phyloP scores from a whole-genome alignment of 2,888 invertebrate species.

The Marronus borbonicus region DNA sequence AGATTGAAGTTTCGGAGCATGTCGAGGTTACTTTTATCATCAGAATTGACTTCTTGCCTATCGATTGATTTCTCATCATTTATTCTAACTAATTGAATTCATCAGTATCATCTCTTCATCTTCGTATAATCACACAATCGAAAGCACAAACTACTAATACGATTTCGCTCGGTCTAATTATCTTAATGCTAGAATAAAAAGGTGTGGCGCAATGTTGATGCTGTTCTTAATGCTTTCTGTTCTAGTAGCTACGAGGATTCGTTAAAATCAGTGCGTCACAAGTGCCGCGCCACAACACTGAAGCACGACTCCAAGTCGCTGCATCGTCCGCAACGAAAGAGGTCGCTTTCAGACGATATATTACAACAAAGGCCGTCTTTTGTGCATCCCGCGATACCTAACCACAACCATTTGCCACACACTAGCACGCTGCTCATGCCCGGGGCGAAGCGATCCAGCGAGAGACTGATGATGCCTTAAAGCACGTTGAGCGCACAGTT shows the following conservation, averaged over 20 bases:
- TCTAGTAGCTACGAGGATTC: constrained; percentile 88
- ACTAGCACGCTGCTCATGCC: constrained; percentile 65
- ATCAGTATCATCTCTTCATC: too few relatives aligned
- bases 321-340: constrained; percentile 63
- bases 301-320: constrained; percentile 58
- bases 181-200: not conserved
- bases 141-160: too few relatives aligned
- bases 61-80: too few relatives aligned
- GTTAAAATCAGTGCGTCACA: constrained; percentile 76
- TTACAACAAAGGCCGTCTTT: constrained; percentile 57
- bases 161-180: too few relatives aligned
- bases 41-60: too few relatives aligned
- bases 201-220: not conserved
- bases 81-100: too few relatives aligned
- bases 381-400: constrained; percentile 40
- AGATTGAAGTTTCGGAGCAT: too few relatives aligned
- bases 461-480: constrained; percentile 62
- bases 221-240: constrained; percentile 48
- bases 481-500: constrained; percentile 8
- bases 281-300: constrained; percentile 55
- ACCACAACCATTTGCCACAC: constrained; percentile 57
- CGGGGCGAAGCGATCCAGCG: constrained; percentile 64
- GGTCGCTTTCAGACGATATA: constrained; percentile 63
- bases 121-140: too few relatives aligned
- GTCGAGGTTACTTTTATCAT: too few relatives aligned